Conservation (phyloP, 2,113 vertebrate genomes). For the Pungitius pungitius region DNA sequence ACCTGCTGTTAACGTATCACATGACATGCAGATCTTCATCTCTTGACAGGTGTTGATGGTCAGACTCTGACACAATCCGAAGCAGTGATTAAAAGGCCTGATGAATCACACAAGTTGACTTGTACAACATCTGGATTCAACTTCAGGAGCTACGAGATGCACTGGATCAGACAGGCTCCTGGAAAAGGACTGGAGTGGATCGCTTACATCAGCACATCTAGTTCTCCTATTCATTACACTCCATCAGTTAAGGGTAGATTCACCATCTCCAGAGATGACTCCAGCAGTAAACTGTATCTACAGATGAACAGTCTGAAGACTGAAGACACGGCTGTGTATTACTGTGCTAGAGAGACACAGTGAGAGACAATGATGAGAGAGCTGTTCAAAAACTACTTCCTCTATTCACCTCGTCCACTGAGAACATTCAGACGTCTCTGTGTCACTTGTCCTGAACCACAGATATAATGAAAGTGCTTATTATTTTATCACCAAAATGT, state of each 20-base stretch:
- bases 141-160: not conserved
- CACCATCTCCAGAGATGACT: not conserved
- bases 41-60: conserved; percentile 2
- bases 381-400: conserved; percentile 9
- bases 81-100: not conserved
- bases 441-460: no score
- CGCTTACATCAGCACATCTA: no score
- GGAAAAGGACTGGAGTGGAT: conserved; percentile 54
- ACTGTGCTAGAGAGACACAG: not conserved
- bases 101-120: not conserved
- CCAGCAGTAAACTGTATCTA: no score
- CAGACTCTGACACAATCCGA: conserved; percentile 4
- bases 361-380: no score
- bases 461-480: no score
- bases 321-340: not conserved
- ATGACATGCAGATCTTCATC: not conserved
- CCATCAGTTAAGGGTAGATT: not conserved
- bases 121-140: conserved; percentile 28
- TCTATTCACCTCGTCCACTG: no score
- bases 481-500: no score
- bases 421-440: no score
- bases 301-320: not conserved
- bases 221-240: not conserved
- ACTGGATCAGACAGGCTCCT: conserved; percentile 64
- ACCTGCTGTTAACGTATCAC: not conserved